Evolutionary conservation across 2,888 invertebrate species (phyloP).

Genomic region (Ashinkailepas kermadecensis): DNA sequence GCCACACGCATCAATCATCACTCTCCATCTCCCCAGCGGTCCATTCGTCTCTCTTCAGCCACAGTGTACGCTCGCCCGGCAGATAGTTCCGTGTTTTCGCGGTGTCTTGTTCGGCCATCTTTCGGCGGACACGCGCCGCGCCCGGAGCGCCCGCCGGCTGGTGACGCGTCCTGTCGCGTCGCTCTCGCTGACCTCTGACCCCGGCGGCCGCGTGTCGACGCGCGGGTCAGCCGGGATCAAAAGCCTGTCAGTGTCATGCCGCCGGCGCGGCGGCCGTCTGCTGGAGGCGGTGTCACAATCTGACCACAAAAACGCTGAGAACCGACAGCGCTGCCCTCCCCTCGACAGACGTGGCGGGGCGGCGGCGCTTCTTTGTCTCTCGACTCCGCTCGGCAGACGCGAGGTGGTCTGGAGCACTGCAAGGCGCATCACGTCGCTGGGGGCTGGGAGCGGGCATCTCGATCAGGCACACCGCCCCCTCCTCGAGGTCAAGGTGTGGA

Average conservation of each 20-base stretch:
- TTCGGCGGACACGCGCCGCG: not conserved
- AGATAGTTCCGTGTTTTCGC: not conserved
- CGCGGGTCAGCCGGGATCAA: conserved; percentile 5
- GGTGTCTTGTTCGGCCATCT: not conserved
- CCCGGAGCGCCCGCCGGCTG: not conserved
- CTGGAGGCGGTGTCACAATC: not conserved
- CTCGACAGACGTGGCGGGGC: not conserved
- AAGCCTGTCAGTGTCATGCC: not conserved
- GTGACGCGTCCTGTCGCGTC: not conserved
- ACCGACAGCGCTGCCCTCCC: not conserved
- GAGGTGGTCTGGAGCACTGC: no score
- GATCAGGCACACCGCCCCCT: no score
- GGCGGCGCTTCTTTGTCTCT: no score
- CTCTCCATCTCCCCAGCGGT: not conserved
- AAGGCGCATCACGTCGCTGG: no score
- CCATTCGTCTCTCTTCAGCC: not conserved
- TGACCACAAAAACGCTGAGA: not conserved
- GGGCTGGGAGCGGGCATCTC: no score
- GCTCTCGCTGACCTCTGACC: not conserved
- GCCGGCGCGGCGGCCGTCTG: not conserved
- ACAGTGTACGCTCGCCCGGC: not conserved
- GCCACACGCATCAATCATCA: not conserved
- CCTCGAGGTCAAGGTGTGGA: no score
- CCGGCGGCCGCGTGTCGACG: not conserved
- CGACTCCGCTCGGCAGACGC: no score